phyloP scores from a whole-genome alignment of 2,888 invertebrate species.

The Agrilus cyanescens region DNA sequence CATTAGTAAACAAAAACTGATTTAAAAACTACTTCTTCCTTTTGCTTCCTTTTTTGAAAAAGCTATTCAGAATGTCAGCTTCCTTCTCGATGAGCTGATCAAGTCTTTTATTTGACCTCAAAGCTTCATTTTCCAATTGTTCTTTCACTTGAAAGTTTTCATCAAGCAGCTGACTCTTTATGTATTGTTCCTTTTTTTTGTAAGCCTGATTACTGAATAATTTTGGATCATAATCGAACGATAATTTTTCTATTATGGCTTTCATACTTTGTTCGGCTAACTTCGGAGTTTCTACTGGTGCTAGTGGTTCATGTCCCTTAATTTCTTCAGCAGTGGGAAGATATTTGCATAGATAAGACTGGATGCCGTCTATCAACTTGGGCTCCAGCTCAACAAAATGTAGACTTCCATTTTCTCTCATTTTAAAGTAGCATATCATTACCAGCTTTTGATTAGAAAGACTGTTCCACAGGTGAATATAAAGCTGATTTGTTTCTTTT shows the following conservation, averaged over 20 bases:
- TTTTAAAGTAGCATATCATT: slow-evolving; percentile 8
- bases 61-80: too few relatives aligned
- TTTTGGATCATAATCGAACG: slow-evolving; percentile 8
- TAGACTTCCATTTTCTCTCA: slow-evolving; percentile 4
- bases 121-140: too few relatives aligned
- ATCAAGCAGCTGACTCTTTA: slow-evolving; percentile 8
- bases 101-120: too few relatives aligned
- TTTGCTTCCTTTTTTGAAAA: too few relatives aligned
- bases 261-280: slow-evolving; percentile 6
- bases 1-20: too few relatives aligned
- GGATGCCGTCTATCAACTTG: slow-evolving; percentile 8
- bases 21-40: too few relatives aligned
- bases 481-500: slow-evolving; percentile 5
- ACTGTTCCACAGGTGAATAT: slow-evolving; percentile 10
- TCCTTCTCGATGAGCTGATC: too few relatives aligned
- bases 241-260: slow-evolving; percentile 6
- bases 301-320: not conserved
- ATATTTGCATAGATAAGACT: slow-evolving; percentile 6
- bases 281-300: not conserved
- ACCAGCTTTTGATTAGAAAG: slow-evolving; percentile 6
- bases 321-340: slow-evolving; percentile 8
- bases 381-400: slow-evolving; percentile 9
- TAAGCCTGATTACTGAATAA: slow-evolving; percentile 7
- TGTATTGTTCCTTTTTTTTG: slow-evolving; percentile 7
- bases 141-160: slow-evolving; percentile 3